Evolutionary conservation across 2,888 invertebrate species (phyloP).

Genomic region (Candidula unifasciata): DNA sequence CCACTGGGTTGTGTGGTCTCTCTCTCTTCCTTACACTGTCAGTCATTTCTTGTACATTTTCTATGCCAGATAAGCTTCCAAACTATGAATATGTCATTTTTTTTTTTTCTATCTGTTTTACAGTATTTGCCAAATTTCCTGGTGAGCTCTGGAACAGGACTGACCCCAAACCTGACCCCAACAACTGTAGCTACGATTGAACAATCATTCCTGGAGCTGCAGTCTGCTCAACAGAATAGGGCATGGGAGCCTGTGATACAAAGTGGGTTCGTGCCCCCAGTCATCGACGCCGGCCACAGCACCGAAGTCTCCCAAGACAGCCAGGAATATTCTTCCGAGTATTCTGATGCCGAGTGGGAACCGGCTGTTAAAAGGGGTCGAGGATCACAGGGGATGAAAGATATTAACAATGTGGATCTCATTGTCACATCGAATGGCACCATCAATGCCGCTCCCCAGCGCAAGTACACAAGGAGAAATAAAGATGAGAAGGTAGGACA

Average conservation of each 20-base stretch:
- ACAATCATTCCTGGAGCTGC: conserved; percentile 92
- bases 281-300: conserved; percentile 65
- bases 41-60: too few species aligned
- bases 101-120: too few species aligned
- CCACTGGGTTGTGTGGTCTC: too few species aligned
- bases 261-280: conserved; percentile 94
- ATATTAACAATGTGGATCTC: conserved; percentile 32
- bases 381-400: conserved; percentile 10
- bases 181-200: conserved; percentile 94
- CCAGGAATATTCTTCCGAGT: conserved; percentile 63
- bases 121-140: conserved; percentile 70
- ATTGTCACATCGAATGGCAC: conserved; percentile 41
- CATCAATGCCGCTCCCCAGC: conserved; percentile 49
- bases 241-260: conserved; percentile 79
- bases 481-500: conserved; percentile 53
- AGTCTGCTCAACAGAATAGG: conserved; percentile 72
- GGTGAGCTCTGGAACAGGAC: conserved; percentile 82
- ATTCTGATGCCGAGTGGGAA: conserved; percentile 63
- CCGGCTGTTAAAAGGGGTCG: conserved; percentile 57
- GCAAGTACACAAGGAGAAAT: conserved; percentile 54
- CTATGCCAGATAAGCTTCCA: not conserved
- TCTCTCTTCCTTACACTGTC: too few species aligned
- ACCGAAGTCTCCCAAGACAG: conserved; percentile 62
- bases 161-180: conserved; percentile 95
- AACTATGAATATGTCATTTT: conserved; percentile 14